Percentiles rank a stretch among this genome's conserved stretches.
Conservation (phyloP, 2,797 vertebrate genomes). For the Ctenochaetus hawaiiensis region DNA sequence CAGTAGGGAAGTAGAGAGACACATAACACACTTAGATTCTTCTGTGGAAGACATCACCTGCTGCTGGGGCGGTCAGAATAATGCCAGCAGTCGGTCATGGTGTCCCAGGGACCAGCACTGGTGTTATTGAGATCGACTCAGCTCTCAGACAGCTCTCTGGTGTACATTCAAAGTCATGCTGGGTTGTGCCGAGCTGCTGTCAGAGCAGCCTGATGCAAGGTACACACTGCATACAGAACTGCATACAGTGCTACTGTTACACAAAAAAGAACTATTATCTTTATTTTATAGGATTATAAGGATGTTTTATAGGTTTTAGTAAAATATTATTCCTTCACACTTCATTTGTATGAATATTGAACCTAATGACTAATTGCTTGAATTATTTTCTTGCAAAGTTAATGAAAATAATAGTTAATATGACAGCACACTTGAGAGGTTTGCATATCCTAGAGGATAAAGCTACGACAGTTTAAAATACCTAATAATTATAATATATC, state of each 20-base stretch:
- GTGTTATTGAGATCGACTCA: slow-evolving; percentile 84
- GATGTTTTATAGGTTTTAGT: not conserved
- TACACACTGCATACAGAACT: slow-evolving; percentile 1
- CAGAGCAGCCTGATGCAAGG: slow-evolving; percentile 13
- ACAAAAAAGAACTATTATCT: not conserved
- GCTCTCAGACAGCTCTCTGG: slow-evolving; percentile 45
- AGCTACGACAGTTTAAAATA: too few species aligned
- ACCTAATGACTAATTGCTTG: not conserved
- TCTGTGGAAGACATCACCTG: slow-evolving; percentile 55
- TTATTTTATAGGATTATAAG: not conserved
- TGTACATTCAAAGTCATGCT: slow-evolving; percentile 29
- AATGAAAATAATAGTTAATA: not conserved
- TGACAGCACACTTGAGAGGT: not conserved
- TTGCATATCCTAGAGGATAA: not conserved
- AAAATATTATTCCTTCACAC: not conserved
- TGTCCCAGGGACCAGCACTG: slow-evolving; percentile 81
- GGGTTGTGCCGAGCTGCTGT: slow-evolving; percentile 20
- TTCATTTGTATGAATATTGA: not conserved
- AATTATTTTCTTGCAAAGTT: not conserved
- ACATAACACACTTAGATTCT: not conserved
- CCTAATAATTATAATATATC: too few species aligned
- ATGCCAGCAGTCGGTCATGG: slow-evolving; percentile 84
- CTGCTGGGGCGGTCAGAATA: slow-evolving; percentile 82
- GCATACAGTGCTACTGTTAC: not conserved
- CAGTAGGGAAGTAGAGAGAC: not conserved